Conservation (phyloP, 2,888 invertebrate species). For the Carabus problematicus region DNA sequence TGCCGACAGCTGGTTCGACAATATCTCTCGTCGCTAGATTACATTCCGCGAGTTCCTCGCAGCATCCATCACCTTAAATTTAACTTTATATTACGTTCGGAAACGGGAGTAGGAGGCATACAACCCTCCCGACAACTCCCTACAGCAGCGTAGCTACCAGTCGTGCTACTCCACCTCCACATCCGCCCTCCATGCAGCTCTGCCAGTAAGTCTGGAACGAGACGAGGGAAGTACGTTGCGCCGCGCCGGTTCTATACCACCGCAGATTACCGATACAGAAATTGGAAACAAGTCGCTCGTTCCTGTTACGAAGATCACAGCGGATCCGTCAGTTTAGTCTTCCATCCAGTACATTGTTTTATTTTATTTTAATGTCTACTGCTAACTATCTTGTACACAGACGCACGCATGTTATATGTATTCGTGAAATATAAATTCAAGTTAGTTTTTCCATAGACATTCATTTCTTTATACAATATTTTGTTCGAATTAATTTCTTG, state of each 20-base stretch:
- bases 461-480: background rate
- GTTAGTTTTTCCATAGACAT: slow-evolving; percentile 2
- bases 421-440: too few species aligned
- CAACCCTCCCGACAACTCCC: too few species aligned
- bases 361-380: background rate
- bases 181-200: background rate
- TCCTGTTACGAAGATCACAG: background rate
- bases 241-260: slow-evolving; percentile 19
- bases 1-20: slow-evolving; percentile 43
- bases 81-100: slow-evolving; percentile 36
- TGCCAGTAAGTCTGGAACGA: background rate
- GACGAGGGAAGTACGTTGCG: background rate
- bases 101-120: background rate
- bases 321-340: background rate
- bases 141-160: too few species aligned
- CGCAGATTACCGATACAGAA: slow-evolving; percentile 40
- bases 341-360: background rate
- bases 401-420: background rate
- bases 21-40: slow-evolving; percentile 35
- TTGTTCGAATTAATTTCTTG: background rate
- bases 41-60: slow-evolving; percentile 42
- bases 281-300: slow-evolving; percentile 36
- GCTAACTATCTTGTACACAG: background rate
- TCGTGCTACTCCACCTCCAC: too few species aligned
- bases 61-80: slow-evolving; percentile 43